phyloP scores from a whole-genome alignment of 2,888 invertebrate genomes.

The Galeruca laticollis region DNA sequence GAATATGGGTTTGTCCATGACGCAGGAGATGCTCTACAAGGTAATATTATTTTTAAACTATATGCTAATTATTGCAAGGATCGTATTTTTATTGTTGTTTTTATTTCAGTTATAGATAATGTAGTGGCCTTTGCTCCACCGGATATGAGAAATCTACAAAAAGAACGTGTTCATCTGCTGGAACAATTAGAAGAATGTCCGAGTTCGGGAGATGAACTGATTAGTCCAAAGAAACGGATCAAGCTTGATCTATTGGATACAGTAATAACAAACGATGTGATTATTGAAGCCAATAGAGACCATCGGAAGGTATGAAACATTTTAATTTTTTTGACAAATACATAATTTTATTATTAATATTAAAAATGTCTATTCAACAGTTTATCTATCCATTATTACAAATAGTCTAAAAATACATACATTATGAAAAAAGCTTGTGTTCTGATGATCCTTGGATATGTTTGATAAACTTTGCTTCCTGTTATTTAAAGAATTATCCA shows the following conservation, averaged over 20 bases:
- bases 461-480: too few species aligned
- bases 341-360: too few species aligned
- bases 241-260: slow-evolving; percentile 71
- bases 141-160: slow-evolving; percentile 76
- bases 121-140: slow-evolving; percentile 63
- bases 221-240: slow-evolving; percentile 76
- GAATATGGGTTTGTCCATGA: slow-evolving; percentile 66
- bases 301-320: slow-evolving; percentile 49
- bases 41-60: too few species aligned
- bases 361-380: too few species aligned
- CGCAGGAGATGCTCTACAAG: slow-evolving; percentile 47
- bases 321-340: too few species aligned
- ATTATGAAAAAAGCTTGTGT: too few species aligned
- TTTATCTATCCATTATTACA: too few species aligned
- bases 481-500: too few species aligned
- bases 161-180: slow-evolving; percentile 77
- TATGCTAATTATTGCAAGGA: too few species aligned
- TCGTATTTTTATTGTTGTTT: background rate
- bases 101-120: slow-evolving; percentile 44
- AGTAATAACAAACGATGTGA: slow-evolving; percentile 60
- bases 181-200: slow-evolving; percentile 80
- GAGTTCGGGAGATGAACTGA: slow-evolving; percentile 77
- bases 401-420: too few species aligned
- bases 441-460: too few species aligned
- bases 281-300: slow-evolving; percentile 65